Conservation (phyloP, 1,140 invertebrate species). For the Mizuhopecten yessoensis region DNA sequence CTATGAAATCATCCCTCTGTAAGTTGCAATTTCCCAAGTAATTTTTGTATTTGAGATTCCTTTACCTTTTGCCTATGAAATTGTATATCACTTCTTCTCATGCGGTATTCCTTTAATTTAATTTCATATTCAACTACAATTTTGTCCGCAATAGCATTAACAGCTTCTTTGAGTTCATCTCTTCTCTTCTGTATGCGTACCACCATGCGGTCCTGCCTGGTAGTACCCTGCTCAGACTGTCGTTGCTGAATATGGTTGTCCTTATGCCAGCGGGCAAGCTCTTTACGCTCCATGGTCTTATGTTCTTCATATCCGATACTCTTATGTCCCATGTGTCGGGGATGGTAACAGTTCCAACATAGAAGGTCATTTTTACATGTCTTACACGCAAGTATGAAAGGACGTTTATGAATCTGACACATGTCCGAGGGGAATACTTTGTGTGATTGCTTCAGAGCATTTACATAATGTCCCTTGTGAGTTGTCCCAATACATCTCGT, state of each 20-base stretch:
- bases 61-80: not conserved
- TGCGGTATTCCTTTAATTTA: conserved; percentile 10
- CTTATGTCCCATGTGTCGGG: not conserved
- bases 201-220: not conserved
- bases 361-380: not conserved
- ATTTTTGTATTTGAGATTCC: conserved; percentile 26
- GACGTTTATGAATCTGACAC: not conserved
- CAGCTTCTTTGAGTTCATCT: not conserved
- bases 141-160: not conserved
- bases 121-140: conserved; percentile 6
- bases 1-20: not conserved
- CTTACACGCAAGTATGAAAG: not conserved
- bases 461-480: not conserved
- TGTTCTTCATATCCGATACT: not conserved
- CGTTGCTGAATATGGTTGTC: not conserved
- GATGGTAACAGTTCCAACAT: not conserved
- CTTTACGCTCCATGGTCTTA: not conserved
- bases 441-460: not conserved
- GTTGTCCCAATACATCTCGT: conserved; percentile 31
- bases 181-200: not conserved
- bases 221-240: not conserved
- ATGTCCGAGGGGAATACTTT: not conserved
- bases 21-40: not conserved
- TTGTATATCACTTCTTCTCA: not conserved
- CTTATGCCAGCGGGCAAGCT: not conserved